Conservation (phyloP, 2,113 vertebrate species). For the Macrotis lagotis region DNA sequence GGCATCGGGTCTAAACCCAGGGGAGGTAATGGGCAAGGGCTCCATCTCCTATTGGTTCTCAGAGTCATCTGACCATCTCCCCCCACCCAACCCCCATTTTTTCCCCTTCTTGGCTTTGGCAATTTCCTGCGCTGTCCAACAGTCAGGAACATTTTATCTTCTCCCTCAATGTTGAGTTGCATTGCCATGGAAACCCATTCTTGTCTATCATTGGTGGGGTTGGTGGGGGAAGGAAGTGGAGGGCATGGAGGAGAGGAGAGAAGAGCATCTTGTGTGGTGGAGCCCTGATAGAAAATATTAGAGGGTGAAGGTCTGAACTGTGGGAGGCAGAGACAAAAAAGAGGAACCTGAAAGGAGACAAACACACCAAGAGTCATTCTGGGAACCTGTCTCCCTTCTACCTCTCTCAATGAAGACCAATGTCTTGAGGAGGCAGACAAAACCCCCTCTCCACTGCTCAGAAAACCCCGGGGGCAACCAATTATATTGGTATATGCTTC, state of each 20-base stretch:
- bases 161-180: slow-evolving; percentile 71
- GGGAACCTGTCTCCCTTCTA: background rate
- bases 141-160: slow-evolving; percentile 63
- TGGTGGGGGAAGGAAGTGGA: slow-evolving; percentile 61
- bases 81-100: background rate
- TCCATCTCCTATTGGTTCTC: background rate
- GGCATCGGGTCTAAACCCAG: background rate
- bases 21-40: background rate
- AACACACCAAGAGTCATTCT: background rate
- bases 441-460: background rate
- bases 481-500: background rate
- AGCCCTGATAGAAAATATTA: slow-evolving; percentile 37
- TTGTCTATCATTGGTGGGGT: slow-evolving; percentile 85
- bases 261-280: slow-evolving; percentile 68
- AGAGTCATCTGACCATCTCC: background rate
- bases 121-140: slow-evolving; percentile 71
- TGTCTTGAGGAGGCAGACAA: background rate
- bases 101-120: slow-evolving; percentile 64
- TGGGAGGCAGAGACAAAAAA: slow-evolving; percentile 53
- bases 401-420: background rate
- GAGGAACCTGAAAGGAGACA: slow-evolving; percentile 70
- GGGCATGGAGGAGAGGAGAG: background rate
- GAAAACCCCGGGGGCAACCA: background rate
- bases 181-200: slow-evolving; percentile 90
- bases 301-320: slow-evolving; percentile 23